Evolutionary conservation across 2,888 invertebrate genomes (phyloP).

Genomic region (Orthosia gothica): DNA sequence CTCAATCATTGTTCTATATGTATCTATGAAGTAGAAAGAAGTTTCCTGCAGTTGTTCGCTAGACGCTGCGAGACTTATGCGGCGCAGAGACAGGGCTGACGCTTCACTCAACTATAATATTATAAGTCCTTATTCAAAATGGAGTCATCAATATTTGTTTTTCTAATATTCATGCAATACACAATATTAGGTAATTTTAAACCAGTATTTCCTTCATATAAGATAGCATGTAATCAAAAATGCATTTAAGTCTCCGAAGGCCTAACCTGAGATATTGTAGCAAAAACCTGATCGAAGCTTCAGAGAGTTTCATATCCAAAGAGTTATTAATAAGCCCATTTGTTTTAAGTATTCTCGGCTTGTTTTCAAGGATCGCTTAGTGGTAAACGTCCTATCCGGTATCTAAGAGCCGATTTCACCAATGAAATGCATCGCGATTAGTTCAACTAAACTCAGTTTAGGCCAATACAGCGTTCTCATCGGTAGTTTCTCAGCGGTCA

Average conservation of each 20-base stretch:
- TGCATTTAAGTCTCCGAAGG: conserved; percentile 1
- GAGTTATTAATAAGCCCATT: background rate
- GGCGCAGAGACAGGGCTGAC: conserved; percentile 26
- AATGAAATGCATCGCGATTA: too few species aligned
- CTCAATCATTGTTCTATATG: conserved; percentile 82
- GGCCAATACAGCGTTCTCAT: too few species aligned
- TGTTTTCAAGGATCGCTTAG: background rate
- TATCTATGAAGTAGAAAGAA: conserved; percentile 73
- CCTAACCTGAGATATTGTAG: background rate
- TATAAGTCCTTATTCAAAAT: conserved; percentile 25
- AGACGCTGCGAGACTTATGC: conserved; percentile 17
- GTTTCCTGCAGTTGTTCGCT: conserved; percentile 60
- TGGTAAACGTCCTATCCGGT: background rate
- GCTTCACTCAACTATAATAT: conserved; percentile 18
- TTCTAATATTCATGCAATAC: background rate
- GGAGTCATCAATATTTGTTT: background rate
- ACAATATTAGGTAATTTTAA: background rate
- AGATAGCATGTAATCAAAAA: conserved; percentile 6
- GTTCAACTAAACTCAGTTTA: too few species aligned
- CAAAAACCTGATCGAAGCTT: conserved; percentile 4
- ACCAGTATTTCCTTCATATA: background rate
- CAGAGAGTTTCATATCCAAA: conserved; percentile 6
- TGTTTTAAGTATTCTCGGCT: conserved; percentile 10
- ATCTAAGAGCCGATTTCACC: too few species aligned
- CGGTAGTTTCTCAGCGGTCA: too few species aligned